Evolutionary conservation across 1,140 invertebrate species (phyloP), one percentile per base, ranked within the genome.

Genomic region (Popillia japonica): DNA sequence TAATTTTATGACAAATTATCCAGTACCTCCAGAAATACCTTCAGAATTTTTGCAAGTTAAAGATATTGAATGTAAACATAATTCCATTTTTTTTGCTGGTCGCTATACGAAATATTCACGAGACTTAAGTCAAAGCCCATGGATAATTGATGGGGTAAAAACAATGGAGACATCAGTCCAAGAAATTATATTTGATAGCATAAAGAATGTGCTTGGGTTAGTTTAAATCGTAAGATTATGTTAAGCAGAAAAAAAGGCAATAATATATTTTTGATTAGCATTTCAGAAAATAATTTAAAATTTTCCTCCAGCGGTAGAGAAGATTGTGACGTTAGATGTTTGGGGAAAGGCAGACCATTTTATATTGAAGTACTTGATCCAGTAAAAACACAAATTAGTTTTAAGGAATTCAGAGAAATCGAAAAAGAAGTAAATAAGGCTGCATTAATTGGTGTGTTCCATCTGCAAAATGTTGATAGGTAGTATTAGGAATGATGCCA

Each of bases 291-390:
- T 8, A 84, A 86, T 9, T 80, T 90, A 74, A 91, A 94, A 86
- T 92, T 99, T 91, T 93, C 95, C 81, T 92, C 97, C 6, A 98
- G 96, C 78, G 98, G 98, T 0, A 89, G 98, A 76, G 98, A 99
- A 88, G 98, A 99, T 89, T 86, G 87, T 22, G 96, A 98, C 88
- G 96, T 99, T 0, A 87, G 95, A 68, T 96, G 94, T 86, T 85
- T 98, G 42, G 95, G 96, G n/a, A 89, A 88, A 73, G 97, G 97
- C 2, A 87, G 96, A 64, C 96, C 96, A 0, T 98, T 98, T 88
- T 93, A 93, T 3, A 86, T 97, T 14, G 95, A 98, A 90, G 89
- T 97, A 61, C 80, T 92, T 0, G 92, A 95, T 87, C 92, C 94
- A 14, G 89, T 87, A 80, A 83, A 86, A 59, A 90, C 90, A 2